Conservation (phyloP, 2,888 invertebrate genomes). For the Drosophila multiciliata region DNA sequence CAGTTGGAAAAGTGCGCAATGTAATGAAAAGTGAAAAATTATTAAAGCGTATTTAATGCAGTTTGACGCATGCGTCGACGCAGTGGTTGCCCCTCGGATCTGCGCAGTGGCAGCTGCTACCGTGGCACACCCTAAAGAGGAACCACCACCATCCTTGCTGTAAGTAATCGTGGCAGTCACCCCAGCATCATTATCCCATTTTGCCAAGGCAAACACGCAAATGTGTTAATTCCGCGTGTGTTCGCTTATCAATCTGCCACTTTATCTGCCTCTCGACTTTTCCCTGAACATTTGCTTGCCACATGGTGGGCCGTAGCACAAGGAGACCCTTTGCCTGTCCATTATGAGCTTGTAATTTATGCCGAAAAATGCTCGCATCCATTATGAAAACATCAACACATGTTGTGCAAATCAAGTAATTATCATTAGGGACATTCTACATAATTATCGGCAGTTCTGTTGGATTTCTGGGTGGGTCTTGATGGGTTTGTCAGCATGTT, state of each 20-base stretch:
- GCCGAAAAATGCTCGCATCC: slow-evolving; percentile 49
- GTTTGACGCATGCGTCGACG: slow-evolving; percentile 66
- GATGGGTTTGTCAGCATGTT: slow-evolving; percentile 46
- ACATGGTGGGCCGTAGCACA: slow-evolving; percentile 50
- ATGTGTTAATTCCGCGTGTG: slow-evolving; percentile 68
- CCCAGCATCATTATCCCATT: slow-evolving; percentile 56
- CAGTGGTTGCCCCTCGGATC: slow-evolving; percentile 24
- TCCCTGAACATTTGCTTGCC: slow-evolving; percentile 53
- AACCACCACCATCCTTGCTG: slow-evolving; percentile 12
- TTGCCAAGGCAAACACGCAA: slow-evolving; percentile 48
- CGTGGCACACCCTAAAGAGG: slow-evolving; percentile 37
- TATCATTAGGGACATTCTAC: slow-evolving; percentile 68
- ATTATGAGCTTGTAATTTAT: slow-evolving; percentile 71
- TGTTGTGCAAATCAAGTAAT: slow-evolving; percentile 79
- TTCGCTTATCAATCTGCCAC: slow-evolving; percentile 58
- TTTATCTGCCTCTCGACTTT: slow-evolving; percentile 67
- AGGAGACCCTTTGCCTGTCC: slow-evolving; percentile 33
- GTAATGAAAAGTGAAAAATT: slow-evolving; percentile 71
- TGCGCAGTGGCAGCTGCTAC: slow-evolving; percentile 75
- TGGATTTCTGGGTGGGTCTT: slow-evolving; percentile 39
- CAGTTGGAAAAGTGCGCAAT: slow-evolving; percentile 52
- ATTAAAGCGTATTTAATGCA: slow-evolving; percentile 69
- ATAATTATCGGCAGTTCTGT: slow-evolving; percentile 67
- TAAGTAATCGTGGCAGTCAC: slow-evolving; percentile 11
- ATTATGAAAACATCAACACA: slow-evolving; percentile 78